Evolutionary conservation across 2,113 vertebrate species (phyloP).

Genomic region (Polypterus senegalus): DNA sequence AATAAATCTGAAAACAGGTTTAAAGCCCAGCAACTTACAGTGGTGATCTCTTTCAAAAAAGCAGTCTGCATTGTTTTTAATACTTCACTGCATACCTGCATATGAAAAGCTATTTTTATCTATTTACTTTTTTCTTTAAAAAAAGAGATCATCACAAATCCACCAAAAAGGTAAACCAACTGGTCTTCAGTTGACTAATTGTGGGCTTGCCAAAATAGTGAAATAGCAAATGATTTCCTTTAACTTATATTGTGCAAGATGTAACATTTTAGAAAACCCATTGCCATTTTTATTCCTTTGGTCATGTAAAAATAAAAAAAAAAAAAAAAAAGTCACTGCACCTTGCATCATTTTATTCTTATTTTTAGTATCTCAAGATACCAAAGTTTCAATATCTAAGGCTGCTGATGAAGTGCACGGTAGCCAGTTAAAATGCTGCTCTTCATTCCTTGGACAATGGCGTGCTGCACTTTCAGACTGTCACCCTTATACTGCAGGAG

Average conservation of each 20-base stretch:
- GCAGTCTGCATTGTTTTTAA: too few relatives aligned
- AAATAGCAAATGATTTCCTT: slow-evolving; percentile 33
- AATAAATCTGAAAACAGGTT: too few relatives aligned
- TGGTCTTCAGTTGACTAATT: neutral
- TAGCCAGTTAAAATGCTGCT: slow-evolving; percentile 53
- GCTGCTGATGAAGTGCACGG: slow-evolving; percentile 61
- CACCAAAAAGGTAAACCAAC: too few relatives aligned
- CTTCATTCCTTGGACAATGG: slow-evolving; percentile 54
- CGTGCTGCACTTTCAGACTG: slow-evolving; percentile 41
- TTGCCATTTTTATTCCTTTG: slow-evolving; percentile 40
- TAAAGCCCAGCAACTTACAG: too few relatives aligned
- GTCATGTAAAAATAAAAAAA: slow-evolving; percentile 36
- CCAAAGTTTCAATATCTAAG: slow-evolving; percentile 57
- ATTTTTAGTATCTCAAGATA: slow-evolving; percentile 28
- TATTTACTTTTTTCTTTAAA: too few relatives aligned
- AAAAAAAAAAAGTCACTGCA: neutral
- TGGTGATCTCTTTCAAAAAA: too few relatives aligned
- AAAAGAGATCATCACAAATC: too few relatives aligned
- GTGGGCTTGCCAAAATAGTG: slow-evolving; percentile 31
- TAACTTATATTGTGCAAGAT: too few relatives aligned
- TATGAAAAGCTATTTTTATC: too few relatives aligned
- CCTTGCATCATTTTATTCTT: slow-evolving; percentile 15
- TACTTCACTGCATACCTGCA: too few relatives aligned
- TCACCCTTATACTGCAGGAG: slow-evolving; percentile 63
- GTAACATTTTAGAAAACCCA: too few relatives aligned